Base-by-base conservation (phyloP, 2,113 vertebrate genomes). In the Suncus etruscus region DNA sequence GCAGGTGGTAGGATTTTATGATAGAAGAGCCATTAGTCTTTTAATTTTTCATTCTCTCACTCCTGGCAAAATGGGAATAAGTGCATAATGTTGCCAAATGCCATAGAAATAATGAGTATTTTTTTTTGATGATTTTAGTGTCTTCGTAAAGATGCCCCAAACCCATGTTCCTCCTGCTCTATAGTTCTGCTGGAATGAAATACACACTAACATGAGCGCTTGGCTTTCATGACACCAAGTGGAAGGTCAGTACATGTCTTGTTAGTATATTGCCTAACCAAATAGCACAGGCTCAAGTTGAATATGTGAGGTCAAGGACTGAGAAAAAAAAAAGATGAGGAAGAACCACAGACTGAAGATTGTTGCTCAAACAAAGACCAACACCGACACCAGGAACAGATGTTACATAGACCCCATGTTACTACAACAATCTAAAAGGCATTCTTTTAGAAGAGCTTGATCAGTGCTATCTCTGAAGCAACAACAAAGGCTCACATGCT, bases 1-100 rank as follows among this genome's bases (percentile, higher is more conserved):
- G 27, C 25, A 32, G 29, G 16, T 63, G 79, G 14, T 14, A 80
- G 32, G 76, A 81, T 72, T 73, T 76, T 12, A 85, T 82, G 39
- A 90, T 89, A 75, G 50, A 70, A 86, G 8, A 90, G 83, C 27
- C 25, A 61, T 61, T 29, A 91, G 83, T 77, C 10, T 74, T 76
- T 61, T 86, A 74, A 54, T 83, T 7, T 48, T 75, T 86, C 45
- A 79, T 87, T 82, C 58, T 18, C 45, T 88, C n/a, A 51, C 32
- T 89, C 14, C 54, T 15, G 16, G 3, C 15, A 91, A 88, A 89
- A 89, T 78, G 69, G 66, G 86, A 86, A 90, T 20, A 58, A 12
- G 79, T 51, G 16, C 47, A 50, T 77, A 58, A 70, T 24, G 2
- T 78, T 73, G 82, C 24, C 84, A 87, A 70, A 83, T 29, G 45